phyloP scores from a whole-genome alignment of 2,797 vertebrate genomes.

The Liasis olivaceus region DNA sequence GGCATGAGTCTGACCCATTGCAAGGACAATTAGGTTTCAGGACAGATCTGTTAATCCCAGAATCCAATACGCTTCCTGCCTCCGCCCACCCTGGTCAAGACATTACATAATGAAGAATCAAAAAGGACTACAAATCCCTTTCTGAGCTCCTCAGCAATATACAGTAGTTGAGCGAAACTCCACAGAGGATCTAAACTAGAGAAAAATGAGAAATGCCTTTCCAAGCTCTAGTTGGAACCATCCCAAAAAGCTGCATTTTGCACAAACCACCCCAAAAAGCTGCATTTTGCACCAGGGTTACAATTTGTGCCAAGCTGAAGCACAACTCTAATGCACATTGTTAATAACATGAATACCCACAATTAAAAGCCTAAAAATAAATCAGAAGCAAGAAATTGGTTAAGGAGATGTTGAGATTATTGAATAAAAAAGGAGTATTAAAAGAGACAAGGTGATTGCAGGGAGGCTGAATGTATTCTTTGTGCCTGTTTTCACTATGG shows the following conservation, averaged over 20 bases:
- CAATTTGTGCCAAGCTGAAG: not conserved
- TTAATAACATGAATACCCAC: not conserved
- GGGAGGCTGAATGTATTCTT: not conserved
- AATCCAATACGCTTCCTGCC: not conserved
- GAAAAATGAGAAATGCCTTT: not conserved
- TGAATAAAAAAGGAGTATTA: not conserved
- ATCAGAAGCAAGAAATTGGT: not conserved
- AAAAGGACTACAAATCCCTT: not conserved
- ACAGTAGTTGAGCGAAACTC: not conserved
- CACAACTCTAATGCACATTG: not conserved
- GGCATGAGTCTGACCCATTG: not conserved
- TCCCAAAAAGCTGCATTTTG: not conserved
- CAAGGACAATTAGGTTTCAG: not conserved
- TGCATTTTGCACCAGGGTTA: not conserved
- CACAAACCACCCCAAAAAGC: not conserved
- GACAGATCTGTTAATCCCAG: not conserved
- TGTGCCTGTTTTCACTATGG: not conserved
- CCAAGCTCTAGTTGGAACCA: not conserved
- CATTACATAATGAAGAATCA: not conserved
- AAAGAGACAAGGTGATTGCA: not conserved
- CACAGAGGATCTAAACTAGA: not conserved
- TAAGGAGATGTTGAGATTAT: not conserved
- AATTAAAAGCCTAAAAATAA: not conserved
- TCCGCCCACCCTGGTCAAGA: not conserved
- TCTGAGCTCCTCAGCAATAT: not conserved